Base-by-base conservation (phyloP, 1,140 invertebrate genomes). In the Propsilocerus akamusi region DNA sequence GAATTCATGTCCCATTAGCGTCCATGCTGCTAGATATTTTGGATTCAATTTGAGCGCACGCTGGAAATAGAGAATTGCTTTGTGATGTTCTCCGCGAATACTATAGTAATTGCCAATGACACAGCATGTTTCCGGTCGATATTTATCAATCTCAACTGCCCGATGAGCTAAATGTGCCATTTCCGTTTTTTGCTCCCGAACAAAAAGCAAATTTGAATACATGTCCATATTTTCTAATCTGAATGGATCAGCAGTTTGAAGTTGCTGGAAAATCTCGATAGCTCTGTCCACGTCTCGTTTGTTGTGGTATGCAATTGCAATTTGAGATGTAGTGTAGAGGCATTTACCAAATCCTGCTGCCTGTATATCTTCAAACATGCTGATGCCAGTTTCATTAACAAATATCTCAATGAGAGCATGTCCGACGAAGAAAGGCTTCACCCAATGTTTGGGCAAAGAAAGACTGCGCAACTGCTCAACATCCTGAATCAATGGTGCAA, bases 41-140 rank as follows among this genome's bases (percentile, higher is more conserved):
- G 95, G 93, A 72, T 97, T 95, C 0, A 99, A 64, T 65, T 90
- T 86, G 11, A 99, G 67, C 1, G 95, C 96, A 58, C 95, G 72
- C 60, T 95, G 90, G 62, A 99, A 97, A 69, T 98, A 98, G 53
- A 91, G 72, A 4, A 97, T 86, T 14, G 96, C 92, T 66, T 97
- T 96, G 60, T 94, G 86, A 71, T 98, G 96, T 66, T 98, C 92
- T 50, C 82, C 79, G 57, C 92, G 76, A 59, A 99, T 77, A 71
- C 94, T 97, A 64, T 97, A 98, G 67, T 97, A 97, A 71, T 99
- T 99, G 47, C 94, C 96, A 63, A 99, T 89, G 58, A 98, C 89
- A 71, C 92, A 97, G 67, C 95, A 98, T 1, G 95, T 98, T 72
- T 99, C 94, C 11, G 94, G 84, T 60, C 89, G 74, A 63, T 97